Evolutionary conservation across 2,113 vertebrate species (phyloP).

Genomic region (Charadrius vociferus): DNA sequence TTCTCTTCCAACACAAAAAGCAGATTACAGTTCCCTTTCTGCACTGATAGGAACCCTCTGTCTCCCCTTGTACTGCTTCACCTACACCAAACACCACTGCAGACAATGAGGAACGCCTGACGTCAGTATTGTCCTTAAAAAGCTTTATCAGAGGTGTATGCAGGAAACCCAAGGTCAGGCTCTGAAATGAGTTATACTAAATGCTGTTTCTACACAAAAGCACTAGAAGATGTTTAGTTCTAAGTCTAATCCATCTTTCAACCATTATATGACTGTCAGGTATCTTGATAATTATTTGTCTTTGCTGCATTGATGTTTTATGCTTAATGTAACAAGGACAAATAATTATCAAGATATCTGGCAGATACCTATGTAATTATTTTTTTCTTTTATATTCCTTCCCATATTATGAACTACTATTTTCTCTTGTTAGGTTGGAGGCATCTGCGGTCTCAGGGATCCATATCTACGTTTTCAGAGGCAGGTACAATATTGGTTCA

Average conservation of each 20-base stretch:
- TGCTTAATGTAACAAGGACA: neutral
- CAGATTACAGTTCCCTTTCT: neutral
- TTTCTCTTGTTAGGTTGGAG: neutral
- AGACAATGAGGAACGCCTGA: neutral
- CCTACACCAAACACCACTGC: neutral
- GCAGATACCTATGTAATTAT: neutral
- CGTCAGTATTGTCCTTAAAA: neutral
- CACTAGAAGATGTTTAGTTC: neutral
- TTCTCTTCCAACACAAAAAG: neutral
- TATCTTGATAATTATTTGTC: neutral
- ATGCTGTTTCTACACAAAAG: neutral
- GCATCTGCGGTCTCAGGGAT: neutral
- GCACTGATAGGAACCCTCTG: neutral
- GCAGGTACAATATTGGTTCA: neutral
- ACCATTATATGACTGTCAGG: neutral
- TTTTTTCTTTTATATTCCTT: neutral
- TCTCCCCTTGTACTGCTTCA: neutral
- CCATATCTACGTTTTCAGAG: neutral
- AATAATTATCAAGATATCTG: neutral
- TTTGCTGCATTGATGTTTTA: neutral
- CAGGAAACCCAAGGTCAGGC: neutral
- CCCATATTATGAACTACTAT: neutral
- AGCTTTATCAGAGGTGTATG: neutral
- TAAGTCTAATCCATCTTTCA: neutral
- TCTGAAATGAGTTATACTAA: neutral